These are phyloP conservation scores for Eurytoma californica DNA, from an alignment of 2,888 invertebrate species.

Conservation along the genomic window DNA sequence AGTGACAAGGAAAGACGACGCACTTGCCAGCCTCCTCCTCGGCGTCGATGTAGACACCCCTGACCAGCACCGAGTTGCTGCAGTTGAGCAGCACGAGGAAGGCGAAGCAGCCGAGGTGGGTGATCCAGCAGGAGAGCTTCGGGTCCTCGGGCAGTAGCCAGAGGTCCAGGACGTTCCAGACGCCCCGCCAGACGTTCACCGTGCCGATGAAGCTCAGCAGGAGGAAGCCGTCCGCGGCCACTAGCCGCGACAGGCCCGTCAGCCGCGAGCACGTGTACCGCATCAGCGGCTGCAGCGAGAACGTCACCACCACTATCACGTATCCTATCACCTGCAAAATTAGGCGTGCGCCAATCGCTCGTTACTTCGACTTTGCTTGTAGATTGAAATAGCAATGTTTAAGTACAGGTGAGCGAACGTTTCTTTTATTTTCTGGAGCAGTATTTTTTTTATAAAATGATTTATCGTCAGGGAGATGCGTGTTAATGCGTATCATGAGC, in stretches of 20 bases:
- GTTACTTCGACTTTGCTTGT: no score
- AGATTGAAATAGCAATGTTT: no score
- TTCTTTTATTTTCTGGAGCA: no score
- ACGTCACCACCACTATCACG: slow-evolving; percentile 83
- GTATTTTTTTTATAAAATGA: no score
- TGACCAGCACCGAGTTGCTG: slow-evolving; percentile 89
- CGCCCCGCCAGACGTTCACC: slow-evolving; percentile 91
- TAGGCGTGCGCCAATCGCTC: no score
- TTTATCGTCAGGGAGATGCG: no score
- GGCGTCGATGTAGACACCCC: slow-evolving; percentile 92
- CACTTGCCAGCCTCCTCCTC: slow-evolving; percentile 89
- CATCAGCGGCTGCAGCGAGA: slow-evolving; percentile 85
- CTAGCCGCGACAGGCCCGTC: slow-evolving; percentile 81
- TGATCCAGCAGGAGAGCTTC: slow-evolving; percentile 87
- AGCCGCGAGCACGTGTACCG: slow-evolving; percentile 83
- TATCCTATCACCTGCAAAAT: slow-evolving; percentile 83
- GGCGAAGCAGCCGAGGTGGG: slow-evolving; percentile 84
- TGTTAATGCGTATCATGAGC: no score
- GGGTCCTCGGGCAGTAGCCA: slow-evolving; percentile 84
- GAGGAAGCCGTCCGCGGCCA: slow-evolving; percentile 86
- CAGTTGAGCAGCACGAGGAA: slow-evolving; percentile 88
- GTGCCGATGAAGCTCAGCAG: slow-evolving; percentile 87
- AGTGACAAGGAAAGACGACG: slow-evolving; percentile 89
- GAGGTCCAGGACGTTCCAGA: slow-evolving; percentile 88
- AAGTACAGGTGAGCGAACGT: no score